Base-by-base conservation (phyloP, 1,140 invertebrate species). In the Melitaea cinxia region DNA sequence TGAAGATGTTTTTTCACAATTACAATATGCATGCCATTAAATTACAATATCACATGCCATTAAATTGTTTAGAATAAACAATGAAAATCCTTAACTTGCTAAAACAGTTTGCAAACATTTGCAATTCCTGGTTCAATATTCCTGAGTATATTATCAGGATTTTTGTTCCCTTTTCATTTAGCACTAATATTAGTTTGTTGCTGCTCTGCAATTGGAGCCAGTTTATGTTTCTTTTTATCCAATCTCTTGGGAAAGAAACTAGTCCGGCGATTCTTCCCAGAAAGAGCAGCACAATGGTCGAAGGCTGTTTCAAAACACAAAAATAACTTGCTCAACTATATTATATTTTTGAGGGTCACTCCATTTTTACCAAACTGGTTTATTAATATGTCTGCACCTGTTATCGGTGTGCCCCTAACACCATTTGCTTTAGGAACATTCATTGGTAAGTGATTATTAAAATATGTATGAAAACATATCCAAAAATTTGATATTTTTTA, bases 301-400 rank as follows among this genome's bases (percentile, higher is more conserved):
- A 85, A 93, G 26, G 94, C 96, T 80, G 97, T 99, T 58, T 91
- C 94, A 28, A 96, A 95, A 73, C 98, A 99, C 79, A 93, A 94
- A 70, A 94, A 97, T 63, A 95, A 99, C 89, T 91, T 99, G 58
- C 93, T 99, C 10, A 98, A 98, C 91, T 99, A 99, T 83, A 98
- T 99, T 70, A 94, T 99, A 78, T 99, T 99, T 89, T 92, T 99
- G 39, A 94, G 99, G 70, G 96, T 99, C 64, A 99, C 99, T 12
- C 99, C 99, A 53, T 96, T 99, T 74, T 91, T 99, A 59, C 99
- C 99, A 4, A 99, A 99, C 91, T 99, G 99, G 99, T 99, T 99
- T 90, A 99, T 99, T 73, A 99, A 99, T 92, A 94, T 99, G 71
- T 95, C 96, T 2, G 97, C 98, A 66, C 99, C 99, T 24, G 95